phyloP scores from a whole-genome alignment of 2,797 vertebrate genomes.

The Diplodus sargus region DNA sequence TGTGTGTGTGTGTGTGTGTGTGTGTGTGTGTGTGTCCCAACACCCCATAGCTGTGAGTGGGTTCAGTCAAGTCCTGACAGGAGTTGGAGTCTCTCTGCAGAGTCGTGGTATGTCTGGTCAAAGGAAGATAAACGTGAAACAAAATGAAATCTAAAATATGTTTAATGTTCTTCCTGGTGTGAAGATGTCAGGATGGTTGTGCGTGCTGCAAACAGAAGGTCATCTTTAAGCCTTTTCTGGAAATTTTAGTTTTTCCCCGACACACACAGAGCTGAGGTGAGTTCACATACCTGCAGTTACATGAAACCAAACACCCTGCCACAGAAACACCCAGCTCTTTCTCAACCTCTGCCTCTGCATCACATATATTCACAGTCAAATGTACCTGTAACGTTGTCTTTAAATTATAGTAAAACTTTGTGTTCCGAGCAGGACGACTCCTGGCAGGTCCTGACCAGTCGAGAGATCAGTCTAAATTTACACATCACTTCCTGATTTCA shows the following conservation, averaged over 20 bases:
- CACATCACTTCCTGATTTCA: neutral
- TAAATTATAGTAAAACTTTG: neutral
- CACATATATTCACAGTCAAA: neutral
- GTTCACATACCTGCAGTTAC: conserved; percentile 44
- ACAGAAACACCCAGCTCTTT: conserved; percentile 23
- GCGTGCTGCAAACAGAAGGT: neutral
- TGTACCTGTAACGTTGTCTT: neutral
- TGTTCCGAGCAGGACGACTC: neutral
- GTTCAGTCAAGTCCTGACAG: conserved; percentile 65
- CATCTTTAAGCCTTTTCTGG: neutral
- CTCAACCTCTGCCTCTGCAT: neutral
- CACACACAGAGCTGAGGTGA: conserved; percentile 5
- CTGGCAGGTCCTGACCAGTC: neutral
- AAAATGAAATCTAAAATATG: neutral
- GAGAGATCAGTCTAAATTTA: neutral
- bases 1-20: conserved; percentile 29
- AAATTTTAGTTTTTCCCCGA: neutral
- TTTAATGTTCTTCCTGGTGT: neutral
- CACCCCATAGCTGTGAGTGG: conserved; percentile 36
- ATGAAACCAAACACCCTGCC: conserved; percentile 41
- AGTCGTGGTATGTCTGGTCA: conserved; percentile 40
- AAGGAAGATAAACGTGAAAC: neutral
- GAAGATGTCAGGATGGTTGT: neutral
- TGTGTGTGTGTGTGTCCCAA: conserved; percentile 44
- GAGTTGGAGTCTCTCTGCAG: conserved; percentile 40